Conservation (phyloP, 2,797 vertebrate species). For the Thripadectes ignobilis region DNA sequence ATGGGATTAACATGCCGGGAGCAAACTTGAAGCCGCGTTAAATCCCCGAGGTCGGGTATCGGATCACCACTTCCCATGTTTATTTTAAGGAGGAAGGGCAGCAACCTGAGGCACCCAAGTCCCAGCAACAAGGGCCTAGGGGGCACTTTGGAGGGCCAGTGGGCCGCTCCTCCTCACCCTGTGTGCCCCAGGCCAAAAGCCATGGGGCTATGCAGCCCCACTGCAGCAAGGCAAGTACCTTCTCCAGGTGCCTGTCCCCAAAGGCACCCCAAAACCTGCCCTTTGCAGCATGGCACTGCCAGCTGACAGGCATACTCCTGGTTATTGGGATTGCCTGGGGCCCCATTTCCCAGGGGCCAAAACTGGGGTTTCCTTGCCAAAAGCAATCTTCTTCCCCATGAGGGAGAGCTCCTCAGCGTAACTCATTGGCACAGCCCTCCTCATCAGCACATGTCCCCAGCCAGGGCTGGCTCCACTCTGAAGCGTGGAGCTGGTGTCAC, state of each 20-base stretch:
- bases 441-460: accelerated
- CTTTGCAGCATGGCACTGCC: accelerated
- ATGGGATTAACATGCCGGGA: neutral
- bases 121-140: neutral
- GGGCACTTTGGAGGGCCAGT: neutral
- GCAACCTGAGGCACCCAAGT: neutral
- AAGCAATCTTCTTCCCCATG: accelerated
- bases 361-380: neutral
- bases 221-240: accelerated
- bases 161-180: neutral
- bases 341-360: neutral
- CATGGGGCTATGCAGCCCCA: accelerated
- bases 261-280: neutral
- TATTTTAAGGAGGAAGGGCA: slow-evolving; percentile 36
- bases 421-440: accelerated
- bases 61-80: slow-evolving; percentile 25
- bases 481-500: accelerated
- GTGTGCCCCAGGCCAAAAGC: neutral
- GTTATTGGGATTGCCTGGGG: accelerated
- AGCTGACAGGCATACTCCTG: accelerated
- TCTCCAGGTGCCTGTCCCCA: accelerated
- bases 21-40: neutral
- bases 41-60: neutral
- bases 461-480: accelerated
- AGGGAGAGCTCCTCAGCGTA: accelerated